A percentile compares a stretch with the other conserved stretches of the same genome.
Conservation (phyloP, 2,113 vertebrate species). For the Chaetorhynchus papuensis region DNA sequence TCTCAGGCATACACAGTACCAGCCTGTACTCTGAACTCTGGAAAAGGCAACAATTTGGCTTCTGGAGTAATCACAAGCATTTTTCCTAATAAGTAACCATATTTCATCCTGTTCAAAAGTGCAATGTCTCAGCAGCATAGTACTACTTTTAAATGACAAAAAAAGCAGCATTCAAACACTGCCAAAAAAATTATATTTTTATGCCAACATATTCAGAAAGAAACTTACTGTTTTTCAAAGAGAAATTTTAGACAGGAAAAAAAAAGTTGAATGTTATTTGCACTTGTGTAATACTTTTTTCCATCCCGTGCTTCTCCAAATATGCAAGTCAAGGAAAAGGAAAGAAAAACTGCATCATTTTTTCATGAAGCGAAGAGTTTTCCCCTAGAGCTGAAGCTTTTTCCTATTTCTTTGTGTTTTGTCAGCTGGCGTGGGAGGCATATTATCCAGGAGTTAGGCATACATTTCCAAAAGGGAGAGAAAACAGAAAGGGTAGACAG, state of each 20-base stretch:
- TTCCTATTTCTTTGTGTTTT: constrained; percentile 25
- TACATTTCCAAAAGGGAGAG: neutral
- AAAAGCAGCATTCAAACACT: neutral
- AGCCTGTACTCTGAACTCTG: neutral
- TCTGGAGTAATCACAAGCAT: neutral
- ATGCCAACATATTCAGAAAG: neutral
- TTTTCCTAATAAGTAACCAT: neutral
- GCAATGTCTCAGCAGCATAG: neutral
- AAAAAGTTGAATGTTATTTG: neutral
- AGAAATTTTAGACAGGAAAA: neutral
- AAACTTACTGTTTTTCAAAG: neutral
- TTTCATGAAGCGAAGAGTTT: constrained; percentile 2
- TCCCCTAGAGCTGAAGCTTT: neutral
- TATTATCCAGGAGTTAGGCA: constrained; percentile 17
- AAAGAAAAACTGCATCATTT: neutral
- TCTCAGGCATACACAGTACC: neutral
- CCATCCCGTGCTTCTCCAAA: neutral
- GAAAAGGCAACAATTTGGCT: neutral
- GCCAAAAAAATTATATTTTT: neutral
- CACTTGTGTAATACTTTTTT: neutral
- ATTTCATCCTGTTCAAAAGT: neutral
- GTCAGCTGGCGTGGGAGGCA: neutral
- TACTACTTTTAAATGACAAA: neutral
- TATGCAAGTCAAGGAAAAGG: neutral
- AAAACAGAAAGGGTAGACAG: neutral